Evolutionary conservation across 2,113 vertebrate genomes (phyloP).

Genomic region (Megalops atlanticus): DNA sequence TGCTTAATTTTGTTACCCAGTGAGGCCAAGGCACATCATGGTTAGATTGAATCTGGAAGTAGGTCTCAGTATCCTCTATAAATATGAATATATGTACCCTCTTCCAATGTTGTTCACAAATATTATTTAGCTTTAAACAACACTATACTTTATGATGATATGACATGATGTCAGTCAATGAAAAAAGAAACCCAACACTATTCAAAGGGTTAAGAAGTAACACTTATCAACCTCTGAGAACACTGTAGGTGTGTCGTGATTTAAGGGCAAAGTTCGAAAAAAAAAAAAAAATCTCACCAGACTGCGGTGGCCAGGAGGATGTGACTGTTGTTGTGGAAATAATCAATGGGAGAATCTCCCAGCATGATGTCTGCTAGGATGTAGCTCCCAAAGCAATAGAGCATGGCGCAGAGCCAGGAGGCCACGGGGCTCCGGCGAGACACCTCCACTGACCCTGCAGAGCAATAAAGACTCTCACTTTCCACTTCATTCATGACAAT

Average conservation of each 20-base stretch:
- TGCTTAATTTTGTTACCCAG: too few species aligned
- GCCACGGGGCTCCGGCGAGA: slow-evolving; percentile 88
- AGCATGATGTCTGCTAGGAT: slow-evolving; percentile 91
- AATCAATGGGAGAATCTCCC: slow-evolving; percentile 81
- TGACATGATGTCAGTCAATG: background rate
- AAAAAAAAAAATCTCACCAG: slow-evolving; percentile 79
- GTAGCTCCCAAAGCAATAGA: slow-evolving; percentile 97
- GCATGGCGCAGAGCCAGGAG: slow-evolving; percentile 96
- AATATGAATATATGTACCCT: background rate
- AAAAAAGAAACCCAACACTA: too few species aligned
- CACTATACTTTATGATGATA: background rate
- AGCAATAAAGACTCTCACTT: background rate
- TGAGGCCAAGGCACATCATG: too few species aligned
- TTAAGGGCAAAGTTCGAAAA: background rate
- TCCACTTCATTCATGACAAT: background rate
- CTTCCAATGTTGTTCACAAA: background rate
- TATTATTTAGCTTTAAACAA: background rate
- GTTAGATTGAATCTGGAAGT: too few species aligned
- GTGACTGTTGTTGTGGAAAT: slow-evolving; percentile 93
- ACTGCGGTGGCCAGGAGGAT: slow-evolving; percentile 90
- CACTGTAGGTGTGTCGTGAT: background rate
- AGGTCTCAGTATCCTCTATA: background rate
- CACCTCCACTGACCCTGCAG: slow-evolving; percentile 86
- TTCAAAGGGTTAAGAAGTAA: too few species aligned
- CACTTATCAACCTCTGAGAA: background rate